Evolutionary conservation across 53 echinoderm and acorn worm genomes (phyloP).

Genomic region (Mesocentrotus franciscanus): DNA sequence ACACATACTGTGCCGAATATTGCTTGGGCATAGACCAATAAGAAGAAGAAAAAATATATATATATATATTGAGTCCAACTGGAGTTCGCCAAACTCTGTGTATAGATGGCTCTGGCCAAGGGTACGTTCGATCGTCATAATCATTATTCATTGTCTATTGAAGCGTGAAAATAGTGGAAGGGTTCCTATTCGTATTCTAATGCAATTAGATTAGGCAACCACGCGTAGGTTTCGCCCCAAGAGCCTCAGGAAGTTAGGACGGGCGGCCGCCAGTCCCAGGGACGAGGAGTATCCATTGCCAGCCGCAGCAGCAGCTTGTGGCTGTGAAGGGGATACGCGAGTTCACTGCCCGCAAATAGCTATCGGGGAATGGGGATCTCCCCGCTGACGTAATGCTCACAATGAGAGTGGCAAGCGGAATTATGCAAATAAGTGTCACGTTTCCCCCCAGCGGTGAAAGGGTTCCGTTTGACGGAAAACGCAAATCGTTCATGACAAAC

Average conservation of each 20-base stretch:
- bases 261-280: neutral
- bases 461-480: neutral
- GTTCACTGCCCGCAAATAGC: constrained; percentile 24
- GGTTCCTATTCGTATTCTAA: neutral
- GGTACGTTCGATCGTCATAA: neutral
- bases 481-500: neutral
- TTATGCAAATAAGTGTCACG: neutral
- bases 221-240: neutral
- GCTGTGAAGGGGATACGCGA: neutral
- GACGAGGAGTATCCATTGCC: neutral
- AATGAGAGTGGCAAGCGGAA: neutral
- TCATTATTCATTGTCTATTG: neutral
- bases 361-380: constrained; percentile 32
- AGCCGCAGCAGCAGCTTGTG: neutral
- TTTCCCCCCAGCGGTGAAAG: neutral
- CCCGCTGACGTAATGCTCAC: constrained; percentile 22
- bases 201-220: neutral
- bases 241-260: neutral
- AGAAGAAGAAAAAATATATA: too few species aligned
- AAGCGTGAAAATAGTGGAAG: neutral
- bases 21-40: too few species aligned
- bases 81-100: too few species aligned
- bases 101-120: neutral
- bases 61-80: too few species aligned
- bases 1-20: too few species aligned